Percentiles rank a stretch among this genome's conserved stretches.
Conservation (phyloP, 2,888 invertebrate species). For the Didymodactylos carnosus region DNA sequence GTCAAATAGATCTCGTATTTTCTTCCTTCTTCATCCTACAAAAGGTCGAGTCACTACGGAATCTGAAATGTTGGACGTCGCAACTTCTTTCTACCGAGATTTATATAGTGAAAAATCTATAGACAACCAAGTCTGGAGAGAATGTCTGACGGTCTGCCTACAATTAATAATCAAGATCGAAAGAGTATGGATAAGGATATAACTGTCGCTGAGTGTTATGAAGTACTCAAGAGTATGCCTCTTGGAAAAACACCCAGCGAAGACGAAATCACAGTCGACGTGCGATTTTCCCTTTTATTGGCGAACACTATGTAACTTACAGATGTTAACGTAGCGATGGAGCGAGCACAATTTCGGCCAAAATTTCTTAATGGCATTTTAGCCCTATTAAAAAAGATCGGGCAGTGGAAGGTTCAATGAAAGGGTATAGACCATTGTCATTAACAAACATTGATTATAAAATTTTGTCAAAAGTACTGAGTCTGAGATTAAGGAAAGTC, state of each 20-base stretch:
- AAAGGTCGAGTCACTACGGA: background rate
- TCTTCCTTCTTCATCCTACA: background rate
- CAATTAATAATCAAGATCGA: background rate
- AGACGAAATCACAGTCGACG: slow-evolving; percentile 18
- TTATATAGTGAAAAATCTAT: background rate
- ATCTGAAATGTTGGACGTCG: background rate
- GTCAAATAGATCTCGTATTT: background rate
- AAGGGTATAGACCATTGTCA: background rate
- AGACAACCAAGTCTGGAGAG: background rate
- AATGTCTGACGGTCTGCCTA: background rate
- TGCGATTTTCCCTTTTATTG: slow-evolving; percentile 11
- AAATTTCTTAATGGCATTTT: background rate
- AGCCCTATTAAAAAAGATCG: background rate
- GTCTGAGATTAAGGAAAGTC: background rate
- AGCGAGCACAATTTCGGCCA: background rate
- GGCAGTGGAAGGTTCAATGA: background rate
- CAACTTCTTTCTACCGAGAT: background rate
- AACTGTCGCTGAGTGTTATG: background rate
- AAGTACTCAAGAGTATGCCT: background rate
- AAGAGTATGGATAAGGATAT: background rate
- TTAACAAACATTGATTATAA: background rate
- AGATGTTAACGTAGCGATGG: background rate
- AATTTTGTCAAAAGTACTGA: background rate
- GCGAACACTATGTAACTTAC: background rate
- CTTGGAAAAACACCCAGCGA: slow-evolving; percentile 15